Conservation (phyloP, 2,113 vertebrate genomes). For the Phasianus colchicus region DNA sequence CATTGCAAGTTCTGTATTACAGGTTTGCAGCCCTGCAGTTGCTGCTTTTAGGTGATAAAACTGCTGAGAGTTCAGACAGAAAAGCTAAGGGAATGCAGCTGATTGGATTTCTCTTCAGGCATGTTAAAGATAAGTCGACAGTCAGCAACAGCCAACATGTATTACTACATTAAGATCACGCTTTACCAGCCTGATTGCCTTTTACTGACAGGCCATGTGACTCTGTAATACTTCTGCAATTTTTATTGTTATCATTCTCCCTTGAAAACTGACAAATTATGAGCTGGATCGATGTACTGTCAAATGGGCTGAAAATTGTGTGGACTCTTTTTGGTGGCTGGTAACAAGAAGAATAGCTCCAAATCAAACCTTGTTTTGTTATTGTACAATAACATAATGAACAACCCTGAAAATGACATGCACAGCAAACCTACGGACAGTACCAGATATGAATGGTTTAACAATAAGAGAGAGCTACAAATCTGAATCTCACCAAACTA, state of each 20-base stretch:
- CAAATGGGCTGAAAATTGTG: not conserved
- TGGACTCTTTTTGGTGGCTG: not conserved
- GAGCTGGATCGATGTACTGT: not conserved
- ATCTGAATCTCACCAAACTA: not conserved
- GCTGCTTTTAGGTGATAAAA: not conserved
- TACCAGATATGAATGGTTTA: not conserved
- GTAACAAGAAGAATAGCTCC: not conserved
- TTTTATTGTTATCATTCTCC: not conserved
- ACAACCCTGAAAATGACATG: rapidly evolving
- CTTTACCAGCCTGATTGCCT: not conserved
- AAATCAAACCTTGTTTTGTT: not conserved
- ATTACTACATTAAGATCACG: not conserved
- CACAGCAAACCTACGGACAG: not conserved
- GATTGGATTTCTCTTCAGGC: not conserved
- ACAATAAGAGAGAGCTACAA: rapidly evolving
- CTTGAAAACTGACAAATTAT: not conserved
- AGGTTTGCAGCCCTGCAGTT: not conserved
- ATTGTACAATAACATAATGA: not conserved
- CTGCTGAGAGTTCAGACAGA: not conserved
- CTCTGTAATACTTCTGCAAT: not conserved
- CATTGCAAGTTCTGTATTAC: not conserved
- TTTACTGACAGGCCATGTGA: not conserved
- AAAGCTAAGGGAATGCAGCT: not conserved
- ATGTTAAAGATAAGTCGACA: not conserved
- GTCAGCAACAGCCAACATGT: not conserved